Evolutionary conservation across 2,113 vertebrate species (phyloP).

Genomic region (Dryoscopus gambensis): DNA sequence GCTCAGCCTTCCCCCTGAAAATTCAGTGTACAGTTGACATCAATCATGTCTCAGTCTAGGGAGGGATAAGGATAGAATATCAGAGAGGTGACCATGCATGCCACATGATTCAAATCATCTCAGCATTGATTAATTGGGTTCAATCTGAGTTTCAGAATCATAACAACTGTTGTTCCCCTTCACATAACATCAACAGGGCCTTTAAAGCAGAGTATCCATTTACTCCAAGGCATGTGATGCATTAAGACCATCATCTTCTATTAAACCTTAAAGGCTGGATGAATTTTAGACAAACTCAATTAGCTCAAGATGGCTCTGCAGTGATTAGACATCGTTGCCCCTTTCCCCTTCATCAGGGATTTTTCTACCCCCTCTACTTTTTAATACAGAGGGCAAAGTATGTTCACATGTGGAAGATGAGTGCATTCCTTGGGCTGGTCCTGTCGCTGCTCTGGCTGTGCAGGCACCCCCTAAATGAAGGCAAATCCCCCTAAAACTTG

Average conservation of each 20-base stretch:
- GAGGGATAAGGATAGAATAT: slow-evolving; percentile 75
- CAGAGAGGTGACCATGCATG: slow-evolving; percentile 80
- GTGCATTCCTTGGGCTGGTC: neutral
- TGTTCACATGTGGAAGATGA: slow-evolving; percentile 30
- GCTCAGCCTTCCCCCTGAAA: slow-evolving; percentile 66
- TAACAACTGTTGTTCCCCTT: slow-evolving; percentile 80
- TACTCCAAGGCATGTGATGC: slow-evolving; percentile 66
- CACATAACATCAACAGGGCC: slow-evolving; percentile 70
- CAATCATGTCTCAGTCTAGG: slow-evolving; percentile 73
- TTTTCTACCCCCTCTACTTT: slow-evolving; percentile 31
- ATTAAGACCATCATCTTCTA: slow-evolving; percentile 70
- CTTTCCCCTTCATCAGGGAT: slow-evolving; percentile 58
- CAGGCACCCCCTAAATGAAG: neutral
- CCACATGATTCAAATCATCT: slow-evolving; percentile 82
- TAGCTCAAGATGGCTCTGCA: slow-evolving; percentile 72
- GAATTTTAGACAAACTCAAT: slow-evolving; percentile 77
- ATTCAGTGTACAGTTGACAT: slow-evolving; percentile 72
- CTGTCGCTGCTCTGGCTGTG: neutral
- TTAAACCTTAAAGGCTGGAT: slow-evolving; percentile 72
- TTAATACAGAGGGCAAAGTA: neutral
- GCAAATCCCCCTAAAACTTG: neutral
- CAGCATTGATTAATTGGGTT: slow-evolving; percentile 82
- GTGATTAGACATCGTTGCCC: slow-evolving; percentile 60
- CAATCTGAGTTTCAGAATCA: slow-evolving; percentile 78
- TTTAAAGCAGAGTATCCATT: slow-evolving; percentile 76